Percentiles rank a stretch among this genome's conserved stretches.
These are phyloP conservation scores for Drosophila busckii DNA, from an alignment of 1,140 invertebrate genomes.

Conservation along the genomic window DNA sequence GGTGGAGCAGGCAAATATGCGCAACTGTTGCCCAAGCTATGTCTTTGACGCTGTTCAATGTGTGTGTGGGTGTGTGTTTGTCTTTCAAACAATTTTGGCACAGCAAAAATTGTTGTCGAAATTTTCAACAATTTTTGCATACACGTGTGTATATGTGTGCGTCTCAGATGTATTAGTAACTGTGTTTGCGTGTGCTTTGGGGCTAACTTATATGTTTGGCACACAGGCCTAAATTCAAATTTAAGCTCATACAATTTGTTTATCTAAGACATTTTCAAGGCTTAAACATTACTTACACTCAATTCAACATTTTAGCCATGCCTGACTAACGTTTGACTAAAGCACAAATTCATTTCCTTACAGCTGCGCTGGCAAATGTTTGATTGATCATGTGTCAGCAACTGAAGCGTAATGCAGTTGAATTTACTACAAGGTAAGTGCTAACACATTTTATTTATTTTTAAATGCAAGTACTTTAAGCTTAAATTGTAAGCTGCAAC, in stretches of 20 bases:
- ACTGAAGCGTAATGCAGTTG: no score
- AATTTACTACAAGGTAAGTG: no score
- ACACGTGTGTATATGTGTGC: no score
- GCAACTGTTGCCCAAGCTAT: conserved; percentile 35
- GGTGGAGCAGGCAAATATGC: conserved; percentile 35
- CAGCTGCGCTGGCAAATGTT: conserved; percentile 28
- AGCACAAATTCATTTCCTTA: conserved; percentile 25
- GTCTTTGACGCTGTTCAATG: conserved; percentile 20
- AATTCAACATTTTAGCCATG: conserved; percentile 28
- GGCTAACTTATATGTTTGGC: no score
- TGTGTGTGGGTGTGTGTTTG: neutral
- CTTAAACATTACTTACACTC: conserved; percentile 47
- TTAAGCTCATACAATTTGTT: conserved; percentile 9
- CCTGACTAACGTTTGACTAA: conserved; percentile 1
- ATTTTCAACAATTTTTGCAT: no score
- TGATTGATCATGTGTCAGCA: no score
- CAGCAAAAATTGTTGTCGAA: conserved; percentile 1
- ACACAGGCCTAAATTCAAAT: no score
- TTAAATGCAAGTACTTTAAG: no score
- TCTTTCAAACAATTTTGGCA: conserved; percentile 17
- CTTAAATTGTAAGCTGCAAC: no score
- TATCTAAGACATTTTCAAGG: conserved; percentile 23
- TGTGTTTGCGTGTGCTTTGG: no score
- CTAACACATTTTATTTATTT: no score
- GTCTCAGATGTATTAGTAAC: no score